Percentiles rank a stretch among this genome's conserved stretches.
Evolutionary conservation across 2,113 vertebrate species (phyloP).

Genomic region (Stegostoma tigrinum): DNA sequence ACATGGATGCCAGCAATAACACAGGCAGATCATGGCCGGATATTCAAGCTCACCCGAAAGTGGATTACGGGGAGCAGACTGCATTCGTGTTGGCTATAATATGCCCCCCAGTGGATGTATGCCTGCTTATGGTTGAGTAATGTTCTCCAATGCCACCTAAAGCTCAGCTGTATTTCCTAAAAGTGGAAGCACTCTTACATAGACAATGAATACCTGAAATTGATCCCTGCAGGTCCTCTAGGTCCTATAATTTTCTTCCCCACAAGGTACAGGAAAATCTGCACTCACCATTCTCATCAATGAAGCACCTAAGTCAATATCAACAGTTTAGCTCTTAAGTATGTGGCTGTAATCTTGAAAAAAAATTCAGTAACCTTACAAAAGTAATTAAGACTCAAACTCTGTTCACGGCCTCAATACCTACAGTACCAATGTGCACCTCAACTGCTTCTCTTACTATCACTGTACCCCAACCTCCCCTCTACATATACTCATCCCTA

Average conservation of each 20-base stretch:
- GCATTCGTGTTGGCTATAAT: not conserved
- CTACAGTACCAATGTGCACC: not conserved
- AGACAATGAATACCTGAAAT: not conserved
- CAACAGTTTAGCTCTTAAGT: too few species aligned
- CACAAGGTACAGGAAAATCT: too few species aligned
- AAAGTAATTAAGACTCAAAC: too few species aligned
- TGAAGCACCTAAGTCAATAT: too few species aligned
- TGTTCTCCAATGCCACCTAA: not conserved
- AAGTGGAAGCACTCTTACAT: not conserved
- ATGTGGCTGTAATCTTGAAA: too few species aligned
- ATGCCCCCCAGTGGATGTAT: not conserved
- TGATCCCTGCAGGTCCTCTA: too few species aligned
- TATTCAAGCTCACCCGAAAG: not conserved
- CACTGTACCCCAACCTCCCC: not conserved
- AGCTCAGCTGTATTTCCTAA: not conserved
- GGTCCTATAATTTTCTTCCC: too few species aligned
- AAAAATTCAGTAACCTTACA: too few species aligned
- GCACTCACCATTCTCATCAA: too few species aligned
- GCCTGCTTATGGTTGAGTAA: not conserved
- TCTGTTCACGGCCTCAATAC: not conserved
- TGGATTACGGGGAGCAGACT: not conserved
- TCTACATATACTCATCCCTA: too few species aligned
- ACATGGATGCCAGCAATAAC: not conserved
- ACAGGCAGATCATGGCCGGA: not conserved
- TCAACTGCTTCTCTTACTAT: not conserved